Percentiles rank a stretch among this genome's conserved stretches.
Evolutionary conservation across 2,888 invertebrate species (phyloP).

Genomic region (Amblyjoppa fuscipennis): DNA sequence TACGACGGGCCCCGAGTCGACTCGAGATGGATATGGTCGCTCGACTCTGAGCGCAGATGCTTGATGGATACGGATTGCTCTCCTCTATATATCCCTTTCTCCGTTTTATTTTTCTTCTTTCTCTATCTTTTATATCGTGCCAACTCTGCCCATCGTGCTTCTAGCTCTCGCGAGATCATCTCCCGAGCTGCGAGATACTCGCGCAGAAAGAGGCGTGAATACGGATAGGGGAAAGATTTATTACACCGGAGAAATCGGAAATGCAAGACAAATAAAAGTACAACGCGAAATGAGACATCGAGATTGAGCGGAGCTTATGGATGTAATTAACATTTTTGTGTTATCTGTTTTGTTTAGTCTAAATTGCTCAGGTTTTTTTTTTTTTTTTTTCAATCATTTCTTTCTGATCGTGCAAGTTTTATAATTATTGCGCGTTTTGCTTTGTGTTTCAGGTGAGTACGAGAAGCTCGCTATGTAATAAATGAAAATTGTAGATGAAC

Average conservation of each 20-base stretch:
- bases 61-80: conserved; percentile 79
- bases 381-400: background rate
- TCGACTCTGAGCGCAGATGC: conserved; percentile 80
- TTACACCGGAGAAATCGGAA: conserved; percentile 41
- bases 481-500: background rate
- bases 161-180: conserved; percentile 13
- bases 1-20: conserved; percentile 74
- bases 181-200: background rate
- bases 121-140: conserved; percentile 37
- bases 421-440: background rate
- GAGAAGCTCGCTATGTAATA: background rate
- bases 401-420: background rate
- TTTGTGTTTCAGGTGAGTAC: conserved; percentile 9
- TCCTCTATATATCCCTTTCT: conserved; percentile 59
- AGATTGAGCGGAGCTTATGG: conserved; percentile 15
- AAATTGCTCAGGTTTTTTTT: background rate
- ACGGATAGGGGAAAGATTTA: conserved; percentile 47
- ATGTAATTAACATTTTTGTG: conserved; percentile 12
- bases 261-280: conserved; percentile 36
- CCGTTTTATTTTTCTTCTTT: conserved; percentile 41
- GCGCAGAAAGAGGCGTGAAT: conserved; percentile 53
- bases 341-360: background rate
- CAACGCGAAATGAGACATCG: conserved; percentile 40
- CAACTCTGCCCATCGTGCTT: conserved; percentile 12
- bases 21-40: conserved; percentile 82